These are phyloP conservation scores for Ametastegia equiseti DNA, from an alignment of 2,888 invertebrate genomes.

Conservation along the genomic window DNA sequence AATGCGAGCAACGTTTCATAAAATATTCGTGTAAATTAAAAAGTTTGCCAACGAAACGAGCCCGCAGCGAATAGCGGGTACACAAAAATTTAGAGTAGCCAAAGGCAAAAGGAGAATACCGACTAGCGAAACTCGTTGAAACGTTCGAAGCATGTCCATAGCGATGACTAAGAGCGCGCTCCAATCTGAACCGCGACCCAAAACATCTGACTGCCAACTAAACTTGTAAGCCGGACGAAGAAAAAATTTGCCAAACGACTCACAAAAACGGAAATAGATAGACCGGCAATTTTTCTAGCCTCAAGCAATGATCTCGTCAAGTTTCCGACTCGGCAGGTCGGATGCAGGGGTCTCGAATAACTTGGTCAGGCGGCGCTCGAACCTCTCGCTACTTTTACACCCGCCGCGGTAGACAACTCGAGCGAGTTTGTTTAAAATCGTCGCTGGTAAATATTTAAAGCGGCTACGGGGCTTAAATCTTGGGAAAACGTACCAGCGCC, in stretches of 20 bases:
- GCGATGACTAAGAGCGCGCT: not conserved
- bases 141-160: conserved; percentile 5
- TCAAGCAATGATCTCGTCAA: not conserved
- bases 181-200: not conserved
- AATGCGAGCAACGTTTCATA: not conserved
- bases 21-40: conserved; percentile 38
- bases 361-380: not conserved
- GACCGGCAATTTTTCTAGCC: not conserved
- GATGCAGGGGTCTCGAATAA: not conserved
- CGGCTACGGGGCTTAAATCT: conserved; percentile 62
- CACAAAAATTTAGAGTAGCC: conserved; percentile 22
- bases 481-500: conserved; percentile 52
- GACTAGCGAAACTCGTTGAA: conserved; percentile 22
- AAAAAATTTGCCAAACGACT: not conserved
- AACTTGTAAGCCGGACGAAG: not conserved
- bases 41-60: conserved; percentile 18
- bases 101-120: not conserved
- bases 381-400: not conserved
- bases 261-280: too few relatives aligned
- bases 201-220: not conserved
- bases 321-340: not conserved
- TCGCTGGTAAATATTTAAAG: conserved; percentile 65
- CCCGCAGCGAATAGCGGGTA: conserved; percentile 16
- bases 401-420: conserved; percentile 46
- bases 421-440: conserved; percentile 57